Base-by-base conservation (phyloP, 1,140 invertebrate genomes). In the Dermatophagoides farinae region DNA sequence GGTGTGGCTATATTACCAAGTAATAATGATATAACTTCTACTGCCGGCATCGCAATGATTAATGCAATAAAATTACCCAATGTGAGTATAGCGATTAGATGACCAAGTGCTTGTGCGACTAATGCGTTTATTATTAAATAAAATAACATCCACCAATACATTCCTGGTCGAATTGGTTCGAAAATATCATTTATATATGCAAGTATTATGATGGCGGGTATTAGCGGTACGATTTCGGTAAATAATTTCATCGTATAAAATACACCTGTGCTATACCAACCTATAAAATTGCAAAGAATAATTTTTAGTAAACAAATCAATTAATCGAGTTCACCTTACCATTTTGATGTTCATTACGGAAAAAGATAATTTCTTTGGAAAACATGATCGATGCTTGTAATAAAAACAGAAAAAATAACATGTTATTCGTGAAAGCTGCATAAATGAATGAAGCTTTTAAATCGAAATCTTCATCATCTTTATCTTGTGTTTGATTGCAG, bases 301-400 rank as follows among this genome's bases (percentile, higher is more conserved):
- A 52, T 16, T 4, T 5, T 12, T 12, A 16, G 4, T 1, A 55
- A 25, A 25, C 5, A 55, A 18, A 50, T 49, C 18, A 8, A 49
- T 11, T 11, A 18, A 11, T 49, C 20, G 18, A 49, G 9, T 50
- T 43, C 1, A 16, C 4, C 41, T 6, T 6, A 44, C 53, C 53
- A 55, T 55, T 55, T 16, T 31, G 53, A 44, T 55, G 53, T 44
- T 55, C 53, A 25, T 55, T 55, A 23, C 4, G 6, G 25, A 55
- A 55, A 20, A 39, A 23, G 5, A n/a, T 16, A 14, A 55, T n/a
- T 23, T 55, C 53, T n/a, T 49, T n/a, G 1, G 47, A 50, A 18
- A 49, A 23, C 11, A 20, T 47, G 31, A 47, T 57, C 31, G 31
- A 1, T 25, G 53, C 37, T 20, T 20, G 20, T n/a, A 11, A 14